Evolutionary conservation across 1,140 invertebrate species (phyloP).

Genomic region (Ganaspis sp.): DNA sequence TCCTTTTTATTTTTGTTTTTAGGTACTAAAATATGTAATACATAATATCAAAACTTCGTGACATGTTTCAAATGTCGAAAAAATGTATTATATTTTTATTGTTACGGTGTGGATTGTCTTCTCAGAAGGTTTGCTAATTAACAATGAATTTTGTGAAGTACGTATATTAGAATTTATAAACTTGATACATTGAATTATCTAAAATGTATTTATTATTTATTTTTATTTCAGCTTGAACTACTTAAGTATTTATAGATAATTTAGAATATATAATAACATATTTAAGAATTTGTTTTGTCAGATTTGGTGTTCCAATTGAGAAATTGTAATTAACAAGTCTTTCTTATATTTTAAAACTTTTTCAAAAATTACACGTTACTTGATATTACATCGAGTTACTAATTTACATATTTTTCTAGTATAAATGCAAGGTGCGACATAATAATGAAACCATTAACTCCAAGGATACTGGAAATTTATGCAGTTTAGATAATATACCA

Average conservation of each 20-base stretch:
- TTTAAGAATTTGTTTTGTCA: too few species aligned
- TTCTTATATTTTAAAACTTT: too few species aligned
- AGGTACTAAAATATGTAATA: background rate
- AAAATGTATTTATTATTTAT: too few species aligned
- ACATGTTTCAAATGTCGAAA: constrained; percentile 23
- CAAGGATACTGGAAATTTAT: constrained; percentile 21
- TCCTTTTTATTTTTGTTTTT: background rate
- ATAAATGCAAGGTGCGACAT: background rate
- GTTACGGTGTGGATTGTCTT: background rate
- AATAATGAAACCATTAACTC: background rate
- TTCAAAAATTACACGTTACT: too few species aligned
- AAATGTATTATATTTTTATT: constrained; percentile 5
- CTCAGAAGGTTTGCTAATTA: background rate
- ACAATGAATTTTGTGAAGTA: constrained; percentile 15
- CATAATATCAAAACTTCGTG: background rate
- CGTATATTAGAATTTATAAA: background rate
- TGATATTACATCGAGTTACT: background rate
- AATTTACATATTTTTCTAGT: background rate
- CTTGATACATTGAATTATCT: background rate
- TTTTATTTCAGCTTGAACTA: too few species aligned
- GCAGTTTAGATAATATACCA: constrained; percentile 41
- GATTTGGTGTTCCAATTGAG: too few species aligned
- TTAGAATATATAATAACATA: too few species aligned
- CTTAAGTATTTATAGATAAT: too few species aligned
- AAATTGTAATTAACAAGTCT: too few species aligned